Percentiles rank a stretch among this genome's conserved stretches.
Conservation (phyloP, 2,888 invertebrate genomes). For the Aporophyla lueneburgensis region DNA sequence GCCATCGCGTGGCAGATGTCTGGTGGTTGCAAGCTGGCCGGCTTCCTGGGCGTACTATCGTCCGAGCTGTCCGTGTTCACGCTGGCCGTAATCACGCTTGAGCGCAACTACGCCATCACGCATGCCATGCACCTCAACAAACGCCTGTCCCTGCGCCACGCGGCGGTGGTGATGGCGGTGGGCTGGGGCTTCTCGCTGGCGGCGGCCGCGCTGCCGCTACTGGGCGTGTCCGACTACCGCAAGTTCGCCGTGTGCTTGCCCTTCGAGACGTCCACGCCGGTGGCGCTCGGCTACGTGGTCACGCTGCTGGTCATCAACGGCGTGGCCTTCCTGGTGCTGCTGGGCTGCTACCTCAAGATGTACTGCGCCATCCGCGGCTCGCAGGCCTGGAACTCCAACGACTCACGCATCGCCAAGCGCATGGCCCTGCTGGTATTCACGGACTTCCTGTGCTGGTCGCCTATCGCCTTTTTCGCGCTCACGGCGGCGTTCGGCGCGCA, state of each 20-base stretch:
- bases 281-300: conserved; percentile 96
- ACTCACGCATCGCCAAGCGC: conserved; percentile 98
- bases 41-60: conserved; percentile 98
- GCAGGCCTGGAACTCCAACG: conserved; percentile 99
- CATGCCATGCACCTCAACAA: conserved; percentile 99
- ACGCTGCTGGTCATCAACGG: conserved; percentile 98
- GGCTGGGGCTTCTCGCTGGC: conserved; percentile 98
- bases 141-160: conserved; percentile 96
- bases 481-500: conserved; percentile 98
- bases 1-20: conserved; percentile 99
- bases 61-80: conserved; percentile 99
- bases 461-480: conserved; percentile 98
- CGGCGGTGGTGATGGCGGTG: conserved; percentile 96
- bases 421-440: conserved; percentile 99
- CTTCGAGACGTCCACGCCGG: conserved; percentile 95
- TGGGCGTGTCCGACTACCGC: conserved; percentile 98
- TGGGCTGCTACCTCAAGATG: conserved; percentile 99
- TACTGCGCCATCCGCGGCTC: conserved; percentile 99
- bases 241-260: conserved; percentile 99
- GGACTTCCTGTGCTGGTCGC: conserved; percentile 99
- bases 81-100: conserved; percentile 98
- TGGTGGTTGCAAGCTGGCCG: conserved; percentile 97
- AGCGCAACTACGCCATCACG: conserved; percentile 99
- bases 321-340: conserved; percentile 97
- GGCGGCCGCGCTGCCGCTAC: conserved; percentile 96